Conservation (phyloP, 2,113 vertebrate species). For the Athene noctua region DNA sequence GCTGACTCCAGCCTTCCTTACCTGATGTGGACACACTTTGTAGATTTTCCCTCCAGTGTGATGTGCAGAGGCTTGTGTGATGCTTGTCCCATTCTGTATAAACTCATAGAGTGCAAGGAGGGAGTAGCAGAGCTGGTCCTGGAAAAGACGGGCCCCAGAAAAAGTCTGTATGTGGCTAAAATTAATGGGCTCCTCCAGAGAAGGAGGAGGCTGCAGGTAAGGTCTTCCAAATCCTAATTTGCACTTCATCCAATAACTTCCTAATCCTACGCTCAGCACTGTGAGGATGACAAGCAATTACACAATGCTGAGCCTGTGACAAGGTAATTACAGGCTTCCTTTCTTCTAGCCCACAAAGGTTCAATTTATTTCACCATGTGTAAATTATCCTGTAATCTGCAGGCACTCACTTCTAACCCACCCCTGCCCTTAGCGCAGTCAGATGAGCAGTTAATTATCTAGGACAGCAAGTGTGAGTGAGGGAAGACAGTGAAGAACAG, state of each 20-base stretch:
- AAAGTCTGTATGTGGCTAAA: not conserved
- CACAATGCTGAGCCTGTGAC: not conserved
- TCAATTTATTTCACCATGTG: slow-evolving; percentile 1
- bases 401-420: not conserved
- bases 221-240: not conserved
- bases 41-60: slow-evolving; percentile 92
- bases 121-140: slow-evolving; percentile 87
- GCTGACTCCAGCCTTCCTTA: slow-evolving; percentile 53
- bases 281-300: slow-evolving; percentile 1
- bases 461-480: not conserved
- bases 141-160: slow-evolving; percentile 28
- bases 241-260: not conserved
- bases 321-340: slow-evolving; percentile 37
- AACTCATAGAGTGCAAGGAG: slow-evolving; percentile 85
- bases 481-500: not conserved
- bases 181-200: not conserved
- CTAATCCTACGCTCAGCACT: not conserved
- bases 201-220: not conserved
- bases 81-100: slow-evolving; percentile 82
- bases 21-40: slow-evolving; percentile 96
- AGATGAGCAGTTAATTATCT: not conserved
- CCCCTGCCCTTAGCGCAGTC: not conserved
- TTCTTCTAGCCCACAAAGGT: slow-evolving; percentile 20
- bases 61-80: slow-evolving; percentile 75
- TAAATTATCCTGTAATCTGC: slow-evolving; percentile 29